Evolutionary conservation across 2,888 invertebrate species (phyloP).

Genomic region (Euproctis similis): DNA sequence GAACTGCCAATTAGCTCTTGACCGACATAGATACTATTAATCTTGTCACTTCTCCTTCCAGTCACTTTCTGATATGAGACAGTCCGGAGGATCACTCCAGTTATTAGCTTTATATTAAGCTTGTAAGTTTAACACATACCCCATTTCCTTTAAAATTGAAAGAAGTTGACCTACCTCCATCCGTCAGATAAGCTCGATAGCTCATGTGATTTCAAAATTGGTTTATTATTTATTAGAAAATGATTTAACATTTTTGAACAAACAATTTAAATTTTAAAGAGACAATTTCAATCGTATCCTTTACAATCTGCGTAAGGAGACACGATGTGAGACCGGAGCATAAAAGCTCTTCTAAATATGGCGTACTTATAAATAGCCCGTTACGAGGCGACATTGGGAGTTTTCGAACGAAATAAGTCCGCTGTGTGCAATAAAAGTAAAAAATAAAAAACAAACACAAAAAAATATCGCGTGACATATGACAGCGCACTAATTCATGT

Average conservation of each 20-base stretch:
- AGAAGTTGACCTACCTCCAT: too few relatives aligned
- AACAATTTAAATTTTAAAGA: too few relatives aligned
- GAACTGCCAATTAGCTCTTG: constrained; percentile 45
- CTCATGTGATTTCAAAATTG: too few relatives aligned
- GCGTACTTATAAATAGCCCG: constrained; percentile 59
- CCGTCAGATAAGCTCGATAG: too few relatives aligned
- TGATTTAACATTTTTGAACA: too few relatives aligned
- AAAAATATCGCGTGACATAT: constrained; percentile 65
- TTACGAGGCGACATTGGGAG: constrained; percentile 52
- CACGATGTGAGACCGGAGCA: constrained; percentile 10
- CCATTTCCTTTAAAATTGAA: too few relatives aligned
- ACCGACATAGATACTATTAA: constrained; percentile 46
- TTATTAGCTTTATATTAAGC: too few relatives aligned
- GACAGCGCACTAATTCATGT: constrained; percentile 66
- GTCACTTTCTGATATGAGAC: too few relatives aligned
- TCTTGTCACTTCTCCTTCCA: constrained; percentile 54
- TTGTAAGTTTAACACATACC: too few relatives aligned
- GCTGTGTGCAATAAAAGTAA: constrained; percentile 33
- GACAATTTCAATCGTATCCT: too few relatives aligned
- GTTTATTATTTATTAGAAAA: too few relatives aligned
- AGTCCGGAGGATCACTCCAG: too few relatives aligned
- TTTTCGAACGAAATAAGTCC: constrained; percentile 51
- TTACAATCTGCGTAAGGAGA: constrained; percentile 4
- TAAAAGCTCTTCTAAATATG: constrained; percentile 50
- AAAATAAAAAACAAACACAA: constrained; percentile 55